Evolutionary conservation across 2,113 vertebrate genomes (phyloP).

Genomic region (Fregata magnificens): DNA sequence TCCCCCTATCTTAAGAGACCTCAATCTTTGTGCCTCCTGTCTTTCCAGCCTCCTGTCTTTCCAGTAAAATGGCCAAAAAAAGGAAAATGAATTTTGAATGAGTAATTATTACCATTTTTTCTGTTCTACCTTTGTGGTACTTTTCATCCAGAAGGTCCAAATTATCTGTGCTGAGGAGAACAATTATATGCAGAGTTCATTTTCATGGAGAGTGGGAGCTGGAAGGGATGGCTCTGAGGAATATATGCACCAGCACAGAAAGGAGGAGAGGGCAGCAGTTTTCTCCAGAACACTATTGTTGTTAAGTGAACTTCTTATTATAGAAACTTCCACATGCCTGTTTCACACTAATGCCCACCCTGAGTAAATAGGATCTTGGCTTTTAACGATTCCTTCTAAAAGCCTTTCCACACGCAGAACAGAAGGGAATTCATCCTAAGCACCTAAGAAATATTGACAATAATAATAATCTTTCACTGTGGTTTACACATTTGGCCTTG

Average conservation of each 20-base stretch:
- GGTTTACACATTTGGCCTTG: background rate
- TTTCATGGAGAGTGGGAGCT: background rate
- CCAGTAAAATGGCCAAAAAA: background rate
- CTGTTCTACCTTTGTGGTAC: background rate
- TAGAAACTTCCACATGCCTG: background rate
- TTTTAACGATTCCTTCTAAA: background rate
- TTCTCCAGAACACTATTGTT: background rate
- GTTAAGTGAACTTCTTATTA: background rate
- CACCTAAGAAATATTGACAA: background rate
- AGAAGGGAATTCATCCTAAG: background rate
- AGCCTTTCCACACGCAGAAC: background rate
- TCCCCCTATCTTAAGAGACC: background rate
- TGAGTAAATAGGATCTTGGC: background rate
- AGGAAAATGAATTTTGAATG: background rate
- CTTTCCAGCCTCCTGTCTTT: background rate
- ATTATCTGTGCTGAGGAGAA: background rate
- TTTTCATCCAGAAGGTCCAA: background rate
- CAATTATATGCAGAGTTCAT: background rate
- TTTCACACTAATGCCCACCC: background rate
- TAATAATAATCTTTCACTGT: background rate
- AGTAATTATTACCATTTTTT: background rate
- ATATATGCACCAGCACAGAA: background rate
- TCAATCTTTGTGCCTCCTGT: background rate
- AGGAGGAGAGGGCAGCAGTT: background rate
- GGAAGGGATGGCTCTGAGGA: background rate